Base-by-base conservation (phyloP, 2,888 invertebrate genomes). In the Synanthedon myopaeformis region DNA sequence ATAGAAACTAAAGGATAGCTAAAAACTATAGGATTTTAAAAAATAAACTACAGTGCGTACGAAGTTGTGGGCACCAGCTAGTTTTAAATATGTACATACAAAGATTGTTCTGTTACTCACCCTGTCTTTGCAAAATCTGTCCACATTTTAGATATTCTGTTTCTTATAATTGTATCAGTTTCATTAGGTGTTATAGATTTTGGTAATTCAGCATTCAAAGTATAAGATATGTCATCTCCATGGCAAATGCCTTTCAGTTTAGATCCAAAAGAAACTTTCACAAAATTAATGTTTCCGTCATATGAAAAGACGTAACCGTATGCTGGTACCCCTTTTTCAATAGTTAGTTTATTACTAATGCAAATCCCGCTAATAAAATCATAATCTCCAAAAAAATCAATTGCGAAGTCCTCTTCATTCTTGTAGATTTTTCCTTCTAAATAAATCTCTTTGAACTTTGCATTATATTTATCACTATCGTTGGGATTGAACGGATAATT, bases 91-190 rank as follows among this genome's bases (percentile, higher is more conserved):
- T 35, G 35, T 10, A 35, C 23, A 0, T 35, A 35, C 35, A 10
- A 35, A 8, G 8, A 10, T 10, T 35, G 35, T 8, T 35, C 8
- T 35, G 35, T 35, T 35, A 61, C 65, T 59, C 66, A 80, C 82
- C 74, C 63, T 48, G 65, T 66, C 65, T 76, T 82, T 2, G 75
- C 76, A 56, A 80, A 76, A 56, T 74, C 62, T 0, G 79, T 75
- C 74, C 76, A 79, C 67, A 82, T 63, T 52, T 64, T 72, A 1
- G 68, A 65, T 42, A 78, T 58, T 54, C 62, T 61, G n/a, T 61
- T 59, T 55, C 64, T 61, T 3, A 69, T 60, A 4, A 52, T 10
- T 42, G 52, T 53, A 51, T 65, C 64, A 14, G n/a, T 28, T 4
- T 57, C 54, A 17, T 49, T 49, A 12, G 53, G 55, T 13, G 6